Base-by-base conservation (phyloP, 2,888 invertebrate genomes). In the Spialia ferax region DNA sequence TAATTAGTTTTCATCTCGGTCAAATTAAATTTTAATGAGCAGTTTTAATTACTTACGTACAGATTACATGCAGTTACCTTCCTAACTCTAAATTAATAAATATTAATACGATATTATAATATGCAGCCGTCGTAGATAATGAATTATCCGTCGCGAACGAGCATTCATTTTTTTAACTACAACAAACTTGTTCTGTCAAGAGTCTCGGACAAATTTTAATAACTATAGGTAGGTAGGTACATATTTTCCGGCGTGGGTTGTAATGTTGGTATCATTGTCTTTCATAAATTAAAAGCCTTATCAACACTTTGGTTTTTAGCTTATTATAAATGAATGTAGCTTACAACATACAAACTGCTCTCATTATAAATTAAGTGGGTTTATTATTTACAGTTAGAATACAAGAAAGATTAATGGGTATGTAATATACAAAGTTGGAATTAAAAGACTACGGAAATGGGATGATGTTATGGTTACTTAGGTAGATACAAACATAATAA, bases 11-110 rank as follows among this genome's bases (percentile, higher is more conserved):
- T 72, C 78, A 79, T 81, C 78, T 78, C 69, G 75, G 75, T 77
- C 77, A 80, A 84, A 82, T 85, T 82, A 82, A 83, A 81, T 80
- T 77, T 82, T 85, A 86, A 87, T 85, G 81, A 86, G 81, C 75
- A 79, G 85, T 86, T 84, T 80, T 85, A 89, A 85, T 84, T 78
- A 82, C 79, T 73, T 73, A 73, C 52, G 38, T 54, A 60, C 66
- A 79, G 80, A 84, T 87, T 85, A 86, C 83, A 80, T 74, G 79
- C 72, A 75, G 74, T 42, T 42, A 42, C 50, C 20, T 61, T 32
- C 55, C 29, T 69, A 74, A 75, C 73, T 80, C 75, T 74, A 78
- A 76, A 79, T 78, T 81, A 79, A 83, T 83, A 70, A 72, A 71
- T 68, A 70, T 71, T 61, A 59, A 65, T 65, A 57, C 57, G 59